These are phyloP conservation scores for Caenorhabditis japonica DNA, from an alignment of 2,888 invertebrate genomes.

Conservation along the genomic window DNA sequence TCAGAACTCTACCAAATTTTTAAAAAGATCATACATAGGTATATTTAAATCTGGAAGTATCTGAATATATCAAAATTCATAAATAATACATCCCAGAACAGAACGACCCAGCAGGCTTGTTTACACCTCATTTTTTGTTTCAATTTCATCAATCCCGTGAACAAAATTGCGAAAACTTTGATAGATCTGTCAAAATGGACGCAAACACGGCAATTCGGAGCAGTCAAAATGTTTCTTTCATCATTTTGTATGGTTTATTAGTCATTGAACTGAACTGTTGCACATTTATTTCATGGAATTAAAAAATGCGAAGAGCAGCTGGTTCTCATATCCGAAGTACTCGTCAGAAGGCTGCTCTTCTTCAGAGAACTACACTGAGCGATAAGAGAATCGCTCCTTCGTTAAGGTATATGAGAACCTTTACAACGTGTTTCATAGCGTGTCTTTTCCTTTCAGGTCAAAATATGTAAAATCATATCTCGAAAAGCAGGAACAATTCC, in stretches of 20 bases:
- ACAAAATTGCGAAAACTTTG: slow-evolving; percentile 8
- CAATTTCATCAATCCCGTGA: neutral
- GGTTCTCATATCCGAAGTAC: slow-evolving; percentile 36
- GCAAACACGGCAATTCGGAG: slow-evolving; percentile 19
- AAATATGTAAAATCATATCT: slow-evolving; percentile 31
- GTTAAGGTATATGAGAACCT: slow-evolving; percentile 24
- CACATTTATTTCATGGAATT: neutral
- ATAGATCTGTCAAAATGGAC: slow-evolving; percentile 43
- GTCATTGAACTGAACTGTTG: neutral
- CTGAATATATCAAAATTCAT: too few relatives aligned
- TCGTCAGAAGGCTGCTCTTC: slow-evolving; percentile 40
- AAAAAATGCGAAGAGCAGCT: slow-evolving; percentile 44
- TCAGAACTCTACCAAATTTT: too few relatives aligned
- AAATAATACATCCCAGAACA: too few relatives aligned
- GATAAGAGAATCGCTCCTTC: slow-evolving; percentile 41
- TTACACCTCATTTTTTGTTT: too few relatives aligned
- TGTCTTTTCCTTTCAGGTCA: slow-evolving; percentile 15
- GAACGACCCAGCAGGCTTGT: too few relatives aligned
- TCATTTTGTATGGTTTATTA: slow-evolving; percentile 5
- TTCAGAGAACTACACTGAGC: slow-evolving; percentile 31
- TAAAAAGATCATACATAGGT: too few relatives aligned
- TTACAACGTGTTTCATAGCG: neutral
- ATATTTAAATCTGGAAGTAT: too few relatives aligned
- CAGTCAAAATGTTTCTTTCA: slow-evolving; percentile 16
- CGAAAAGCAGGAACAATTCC: slow-evolving; percentile 12